Conservation (phyloP, 2,888 invertebrate genomes). For the Xanthorhoe designata region DNA sequence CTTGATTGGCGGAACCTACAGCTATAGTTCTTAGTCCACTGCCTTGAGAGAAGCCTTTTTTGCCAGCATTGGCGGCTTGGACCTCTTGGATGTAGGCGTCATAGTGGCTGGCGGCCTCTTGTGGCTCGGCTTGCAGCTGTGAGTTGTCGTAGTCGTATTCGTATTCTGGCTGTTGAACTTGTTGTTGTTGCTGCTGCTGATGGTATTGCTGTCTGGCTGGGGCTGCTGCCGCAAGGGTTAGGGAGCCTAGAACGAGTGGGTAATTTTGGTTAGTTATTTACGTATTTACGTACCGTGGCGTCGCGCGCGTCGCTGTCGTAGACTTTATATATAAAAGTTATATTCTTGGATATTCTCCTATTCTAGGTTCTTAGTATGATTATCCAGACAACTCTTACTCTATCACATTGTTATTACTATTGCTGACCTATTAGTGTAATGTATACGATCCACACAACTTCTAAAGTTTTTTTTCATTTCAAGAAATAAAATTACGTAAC, state of each 20-base stretch:
- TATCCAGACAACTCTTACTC: too few species aligned
- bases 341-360: too few species aligned
- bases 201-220: constrained; percentile 7
- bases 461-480: too few species aligned
- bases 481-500: too few species aligned
- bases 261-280: neutral
- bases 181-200: constrained; percentile 46
- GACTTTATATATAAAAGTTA: too few species aligned
- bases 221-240: constrained; percentile 62
- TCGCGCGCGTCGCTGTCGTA: too few species aligned
- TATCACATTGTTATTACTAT: too few species aligned
- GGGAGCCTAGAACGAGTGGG: constrained; percentile 52
- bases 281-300: too few species aligned
- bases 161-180: constrained; percentile 59
- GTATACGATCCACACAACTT: too few species aligned
- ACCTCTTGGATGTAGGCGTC: constrained; percentile 68
- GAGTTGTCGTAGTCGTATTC: constrained; percentile 76
- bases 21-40: constrained; percentile 90
- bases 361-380: too few species aligned
- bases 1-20: constrained; percentile 91
- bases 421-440: too few species aligned
- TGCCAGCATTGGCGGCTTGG: constrained; percentile 65
- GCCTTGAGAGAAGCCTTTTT: constrained; percentile 88
- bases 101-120: constrained; percentile 79
- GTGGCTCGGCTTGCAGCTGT: constrained; percentile 61